These are phyloP conservation scores for Felis catus DNA, from an alignment of 2,113 vertebrate species.

Conservation along the genomic window F.catus_Fca126_mat1.0 CM031415.1:190617501-190618000, in stretches of 20 bases:
- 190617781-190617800: background rate
- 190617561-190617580: background rate
- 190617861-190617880: background rate
- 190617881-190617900: background rate
- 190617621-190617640: background rate
- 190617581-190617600: background rate
- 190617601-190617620: background rate
- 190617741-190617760: background rate
- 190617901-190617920: background rate
- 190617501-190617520: background rate
- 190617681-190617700: background rate
- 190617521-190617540: background rate
- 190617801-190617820: background rate
- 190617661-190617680: background rate
- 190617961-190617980: background rate
- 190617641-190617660: background rate
- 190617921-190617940: background rate
- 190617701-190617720: background rate
- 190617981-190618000: background rate
- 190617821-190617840: background rate
- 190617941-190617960: background rate
- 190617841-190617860: background rate
- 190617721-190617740: background rate
- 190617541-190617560: background rate
- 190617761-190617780: background rate